Evolutionary conservation across 2,797 vertebrate species (phyloP).

Genomic region (Schizopygopsis malacanthus): DNA sequence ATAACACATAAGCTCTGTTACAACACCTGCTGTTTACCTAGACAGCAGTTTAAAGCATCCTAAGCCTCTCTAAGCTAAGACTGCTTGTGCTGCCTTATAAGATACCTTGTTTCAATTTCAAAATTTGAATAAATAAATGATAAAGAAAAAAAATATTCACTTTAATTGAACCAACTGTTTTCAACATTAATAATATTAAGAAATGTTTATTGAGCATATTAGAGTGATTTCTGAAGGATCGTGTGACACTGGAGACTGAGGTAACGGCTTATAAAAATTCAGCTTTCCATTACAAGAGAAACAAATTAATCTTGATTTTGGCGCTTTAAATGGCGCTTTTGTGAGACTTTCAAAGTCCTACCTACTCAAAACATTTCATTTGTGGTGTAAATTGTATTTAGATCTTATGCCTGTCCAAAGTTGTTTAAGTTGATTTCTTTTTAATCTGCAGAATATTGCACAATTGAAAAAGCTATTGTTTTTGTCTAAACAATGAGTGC

Average conservation of each 20-base stretch:
- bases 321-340: neutral
- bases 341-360: neutral
- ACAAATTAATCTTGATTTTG: too few relatives aligned
- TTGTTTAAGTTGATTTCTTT: neutral
- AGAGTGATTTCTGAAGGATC: neutral
- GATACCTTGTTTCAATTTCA: neutral
- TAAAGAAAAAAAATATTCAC: neutral
- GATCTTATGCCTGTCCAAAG: neutral
- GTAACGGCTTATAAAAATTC: neutral
- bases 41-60: neutral
- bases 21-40: constrained; percentile 14
- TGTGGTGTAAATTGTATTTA: neutral
- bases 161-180: neutral
- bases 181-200: neutral
- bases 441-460: neutral
- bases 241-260: neutral
- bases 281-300: neutral
- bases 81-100: neutral
- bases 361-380: neutral
- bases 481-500: neutral
- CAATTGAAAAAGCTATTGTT: neutral
- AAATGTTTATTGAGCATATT: constrained; percentile 1
- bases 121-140: neutral
- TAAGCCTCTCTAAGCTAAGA: neutral
- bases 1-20: neutral